These are phyloP conservation scores for Cosmopolites sordidus DNA, from an alignment of 2,888 invertebrate genomes.

Conservation along the genomic window DNA sequence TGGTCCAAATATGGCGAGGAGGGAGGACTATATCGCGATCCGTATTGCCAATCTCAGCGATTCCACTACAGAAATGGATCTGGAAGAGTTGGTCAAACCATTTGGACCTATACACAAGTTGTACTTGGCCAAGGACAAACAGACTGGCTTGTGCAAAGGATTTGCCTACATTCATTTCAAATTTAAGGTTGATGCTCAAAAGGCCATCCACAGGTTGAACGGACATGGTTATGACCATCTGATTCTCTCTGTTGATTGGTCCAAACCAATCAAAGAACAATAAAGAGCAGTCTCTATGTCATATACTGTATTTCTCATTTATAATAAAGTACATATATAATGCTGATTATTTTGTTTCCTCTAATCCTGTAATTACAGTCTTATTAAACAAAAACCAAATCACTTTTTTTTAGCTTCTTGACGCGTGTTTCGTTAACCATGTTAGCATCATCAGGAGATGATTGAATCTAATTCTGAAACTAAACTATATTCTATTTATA, in stretches of 20 bases:
- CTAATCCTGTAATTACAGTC: no score
- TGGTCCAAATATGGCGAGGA: slow-evolving; percentile 62
- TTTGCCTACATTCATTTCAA: slow-evolving; percentile 98
- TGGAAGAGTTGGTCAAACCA: slow-evolving; percentile 91
- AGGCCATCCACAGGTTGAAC: slow-evolving; percentile 83
- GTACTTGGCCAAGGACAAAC: slow-evolving; percentile 92
- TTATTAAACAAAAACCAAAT: no score
- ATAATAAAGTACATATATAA: no score
- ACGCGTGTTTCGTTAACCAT: no score
- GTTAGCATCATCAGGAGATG: no score
- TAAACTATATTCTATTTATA: no score
- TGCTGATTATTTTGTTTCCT: no score
- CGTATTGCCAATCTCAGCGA: slow-evolving; percentile 96
- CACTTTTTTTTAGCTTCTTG: no score
- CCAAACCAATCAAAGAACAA: slow-evolving; percentile 60
- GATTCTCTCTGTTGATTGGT: slow-evolving; percentile 98
- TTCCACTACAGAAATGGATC: slow-evolving; percentile 89
- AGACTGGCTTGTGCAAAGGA: slow-evolving; percentile 85
- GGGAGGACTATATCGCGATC: slow-evolving; percentile 80
- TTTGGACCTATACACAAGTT: slow-evolving; percentile 92
- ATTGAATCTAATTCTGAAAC: no score
- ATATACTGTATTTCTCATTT: neutral
- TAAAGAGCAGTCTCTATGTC: no score
- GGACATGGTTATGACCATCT: slow-evolving; percentile 97
- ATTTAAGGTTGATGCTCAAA: slow-evolving; percentile 82